Base-by-base conservation (phyloP, 2,113 vertebrate species). In the Poecile atricapillus region DNA sequence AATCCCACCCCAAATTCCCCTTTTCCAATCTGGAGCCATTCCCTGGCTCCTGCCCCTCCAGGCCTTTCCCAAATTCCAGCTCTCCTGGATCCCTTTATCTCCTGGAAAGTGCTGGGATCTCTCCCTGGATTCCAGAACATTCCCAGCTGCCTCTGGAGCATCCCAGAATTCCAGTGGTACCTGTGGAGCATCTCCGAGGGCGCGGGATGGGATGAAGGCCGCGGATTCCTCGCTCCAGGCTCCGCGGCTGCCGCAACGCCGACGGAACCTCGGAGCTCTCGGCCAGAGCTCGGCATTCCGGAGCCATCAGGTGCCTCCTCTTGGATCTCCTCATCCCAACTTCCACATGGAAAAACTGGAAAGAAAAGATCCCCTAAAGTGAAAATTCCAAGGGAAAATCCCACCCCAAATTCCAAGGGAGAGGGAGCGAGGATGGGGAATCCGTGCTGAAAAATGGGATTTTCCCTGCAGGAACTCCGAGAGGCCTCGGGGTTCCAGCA, bases 201-300 rank as follows among this genome's bases (percentile, higher is more conserved):
- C 37, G 37, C 37, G 37, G 37, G 87, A 87, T 96, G 62, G 99
- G 99, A 68, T 97, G 96, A 56, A 99, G 98, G 5, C 98, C 92
- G 8, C 50, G 74, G 90, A 97, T 97, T 2, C 76, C 85, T 30
- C 10, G 85, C 23, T 92, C 94, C 15, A 96, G 91, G 10, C 63
- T 14, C 65, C 98, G 97, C 5, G 99, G 98, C 65, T 98, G 98
- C 5, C 37, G 37, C 37, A 39, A 39, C 37, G 37, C 37, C 37
- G 37, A 39, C 37, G 37, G 37, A 39, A 39, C 37, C 15, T 93
- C 92, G 2, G 31, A 1, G 13, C 97, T 98, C 50, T 0, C 96
- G 2, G 93, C 93, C n/a, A 99, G 90, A 11, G 95, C 96, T 22
- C 84, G 64, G 44, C 99, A 99, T 37, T 99, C 98, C 0, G 88